These are phyloP conservation scores for Synanthedon vespiformis DNA, from an alignment of 2,888 invertebrate genomes.

Conservation along the genomic window DNA sequence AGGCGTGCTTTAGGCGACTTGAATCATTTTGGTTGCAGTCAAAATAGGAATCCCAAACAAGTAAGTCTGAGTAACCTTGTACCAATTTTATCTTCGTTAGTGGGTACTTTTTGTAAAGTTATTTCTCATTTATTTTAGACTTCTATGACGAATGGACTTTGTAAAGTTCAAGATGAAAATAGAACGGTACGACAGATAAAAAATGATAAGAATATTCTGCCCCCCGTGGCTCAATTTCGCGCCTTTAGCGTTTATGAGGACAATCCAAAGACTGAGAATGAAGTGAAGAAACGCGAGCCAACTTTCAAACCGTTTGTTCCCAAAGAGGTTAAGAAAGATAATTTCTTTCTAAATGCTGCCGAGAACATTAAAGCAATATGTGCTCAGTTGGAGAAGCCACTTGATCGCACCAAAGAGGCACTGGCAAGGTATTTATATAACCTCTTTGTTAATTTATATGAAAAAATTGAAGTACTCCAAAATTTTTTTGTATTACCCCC, in stretches of 20 bases:
- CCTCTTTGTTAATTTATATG: not conserved
- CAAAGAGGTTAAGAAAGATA: conserved; percentile 48
- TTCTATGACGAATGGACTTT: conserved; percentile 49
- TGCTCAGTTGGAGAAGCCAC: conserved; percentile 42
- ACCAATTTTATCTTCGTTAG: conserved; percentile 1
- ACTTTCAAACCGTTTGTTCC: conserved; percentile 54
- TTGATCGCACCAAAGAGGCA: conserved; percentile 39
- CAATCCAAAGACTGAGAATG: conserved; percentile 51
- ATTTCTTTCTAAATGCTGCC: conserved; percentile 38
- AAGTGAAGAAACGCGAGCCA: conserved; percentile 53
- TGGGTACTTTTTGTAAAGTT: conserved; percentile 1
- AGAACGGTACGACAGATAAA: conserved; percentile 57
- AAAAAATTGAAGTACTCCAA: not conserved
- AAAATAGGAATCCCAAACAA: conserved; percentile 63
- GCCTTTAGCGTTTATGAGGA: conserved; percentile 83
- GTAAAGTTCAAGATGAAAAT: conserved; percentile 62
- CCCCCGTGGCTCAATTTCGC: conserved; percentile 79
- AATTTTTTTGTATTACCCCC: no score
- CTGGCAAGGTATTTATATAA: conserved; percentile 11
- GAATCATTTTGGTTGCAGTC: conserved; percentile 69
- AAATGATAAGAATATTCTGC: conserved; percentile 63
- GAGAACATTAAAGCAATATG: conserved; percentile 48
- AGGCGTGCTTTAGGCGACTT: conserved; percentile 75
- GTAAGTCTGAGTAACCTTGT: conserved; percentile 42
- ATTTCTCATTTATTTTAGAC: conserved; percentile 1